phyloP scores from a whole-genome alignment of 2,888 invertebrate species.

The Orthonevra nobilis region DNA sequence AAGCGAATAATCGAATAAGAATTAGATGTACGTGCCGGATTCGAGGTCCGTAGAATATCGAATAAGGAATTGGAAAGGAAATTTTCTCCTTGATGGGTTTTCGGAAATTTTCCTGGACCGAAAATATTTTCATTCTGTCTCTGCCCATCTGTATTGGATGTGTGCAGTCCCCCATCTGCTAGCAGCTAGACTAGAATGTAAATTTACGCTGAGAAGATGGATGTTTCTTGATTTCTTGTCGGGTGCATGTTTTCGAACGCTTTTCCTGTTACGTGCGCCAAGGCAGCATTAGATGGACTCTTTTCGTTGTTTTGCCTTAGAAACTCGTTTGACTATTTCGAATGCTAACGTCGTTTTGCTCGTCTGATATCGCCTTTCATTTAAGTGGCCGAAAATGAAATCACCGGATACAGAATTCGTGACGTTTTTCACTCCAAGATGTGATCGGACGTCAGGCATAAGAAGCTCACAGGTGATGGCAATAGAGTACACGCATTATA shows the following conservation, averaged over 20 bases:
- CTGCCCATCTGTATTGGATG: conserved; percentile 7
- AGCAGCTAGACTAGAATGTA: too few relatives aligned
- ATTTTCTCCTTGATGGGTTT: conserved; percentile 59
- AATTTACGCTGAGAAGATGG: conserved; percentile 54
- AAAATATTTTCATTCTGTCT: conserved; percentile 41
- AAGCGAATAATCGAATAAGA: conserved; percentile 64
- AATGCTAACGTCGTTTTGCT: conserved; percentile 32
- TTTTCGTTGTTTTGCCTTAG: conserved; percentile 2
- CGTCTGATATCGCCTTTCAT: conserved; percentile 12
- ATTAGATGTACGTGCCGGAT: conserved; percentile 58
- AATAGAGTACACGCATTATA: background rate
- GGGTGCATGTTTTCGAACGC: conserved; percentile 33
- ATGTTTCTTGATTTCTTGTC: conserved; percentile 36
- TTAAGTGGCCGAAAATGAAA: conserved; percentile 46
- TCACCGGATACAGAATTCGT: conserved; percentile 46
- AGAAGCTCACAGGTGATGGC: conserved; percentile 10
- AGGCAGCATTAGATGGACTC: conserved; percentile 8
- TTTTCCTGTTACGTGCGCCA: conserved; percentile 47
- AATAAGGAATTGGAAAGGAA: conserved; percentile 36
- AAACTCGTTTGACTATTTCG: conserved; percentile 12
- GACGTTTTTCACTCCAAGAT: conserved; percentile 33
- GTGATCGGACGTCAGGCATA: background rate
- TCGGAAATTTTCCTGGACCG: conserved; percentile 32
- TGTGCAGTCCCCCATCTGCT: conserved; percentile 5
- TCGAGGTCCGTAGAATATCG: conserved; percentile 41